Evolutionary conservation across 2,797 vertebrate species (phyloP).

Genomic region (Spondyliosoma cantharus): DNA sequence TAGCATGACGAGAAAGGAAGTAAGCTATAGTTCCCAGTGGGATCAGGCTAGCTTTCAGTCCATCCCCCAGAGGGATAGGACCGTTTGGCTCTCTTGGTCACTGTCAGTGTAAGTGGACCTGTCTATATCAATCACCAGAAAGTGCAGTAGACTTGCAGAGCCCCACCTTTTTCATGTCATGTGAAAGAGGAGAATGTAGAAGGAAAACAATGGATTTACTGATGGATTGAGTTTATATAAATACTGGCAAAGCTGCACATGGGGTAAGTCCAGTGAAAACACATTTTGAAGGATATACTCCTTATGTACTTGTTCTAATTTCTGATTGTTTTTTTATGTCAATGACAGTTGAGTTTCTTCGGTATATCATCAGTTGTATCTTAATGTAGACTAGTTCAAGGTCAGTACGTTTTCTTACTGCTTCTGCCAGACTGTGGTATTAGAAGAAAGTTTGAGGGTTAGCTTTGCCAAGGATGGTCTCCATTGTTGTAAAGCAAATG

Average conservation of each 20-base stretch:
- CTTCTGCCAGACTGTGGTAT: neutral
- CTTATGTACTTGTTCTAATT: neutral
- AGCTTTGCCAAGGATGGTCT: neutral
- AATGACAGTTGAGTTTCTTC: neutral
- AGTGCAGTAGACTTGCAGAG: conserved; percentile 41
- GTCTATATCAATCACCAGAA: conserved; percentile 71
- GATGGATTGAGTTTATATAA: conserved; percentile 19
- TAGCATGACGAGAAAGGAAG: conserved; percentile 67
- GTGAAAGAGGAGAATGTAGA: conserved; percentile 13
- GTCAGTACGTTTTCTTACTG: neutral
- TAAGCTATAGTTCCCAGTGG: conserved; percentile 71
- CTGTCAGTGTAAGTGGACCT: conserved; percentile 64
- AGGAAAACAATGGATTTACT: conserved; percentile 28
- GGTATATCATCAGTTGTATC: neutral
- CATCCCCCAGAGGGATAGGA: conserved; percentile 45
- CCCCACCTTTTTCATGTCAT: conserved; percentile 11
- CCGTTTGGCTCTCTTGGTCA: conserved; percentile 55
- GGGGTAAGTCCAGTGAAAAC: neutral
- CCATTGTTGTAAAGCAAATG: neutral
- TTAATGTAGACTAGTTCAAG: conserved; percentile 1
- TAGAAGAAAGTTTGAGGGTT: neutral
- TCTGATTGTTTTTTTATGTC: neutral
- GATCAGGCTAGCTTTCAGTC: conserved; percentile 52
- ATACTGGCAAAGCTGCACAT: conserved; percentile 6
- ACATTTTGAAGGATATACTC: neutral